Conservation (phyloP, 2,113 vertebrate genomes). For the Notarius quadriscutis region DNA sequence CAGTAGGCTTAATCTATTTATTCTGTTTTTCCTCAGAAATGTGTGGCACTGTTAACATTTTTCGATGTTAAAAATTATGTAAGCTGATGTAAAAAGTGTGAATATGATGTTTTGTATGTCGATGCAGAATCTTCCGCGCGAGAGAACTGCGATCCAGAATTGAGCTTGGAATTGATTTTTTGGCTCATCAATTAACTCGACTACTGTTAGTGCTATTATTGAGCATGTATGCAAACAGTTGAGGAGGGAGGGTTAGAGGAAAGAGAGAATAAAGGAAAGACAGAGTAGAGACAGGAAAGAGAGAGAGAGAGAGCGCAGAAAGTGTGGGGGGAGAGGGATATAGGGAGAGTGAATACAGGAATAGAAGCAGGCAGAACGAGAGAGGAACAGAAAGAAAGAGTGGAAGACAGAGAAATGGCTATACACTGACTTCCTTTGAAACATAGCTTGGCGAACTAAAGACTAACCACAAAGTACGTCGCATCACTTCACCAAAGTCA, state of each 20-base stretch:
- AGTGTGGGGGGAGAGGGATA: too few species aligned
- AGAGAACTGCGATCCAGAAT: neutral
- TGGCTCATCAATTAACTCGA: neutral
- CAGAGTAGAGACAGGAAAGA: neutral
- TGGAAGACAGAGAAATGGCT: neutral
- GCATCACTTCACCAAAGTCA: neutral
- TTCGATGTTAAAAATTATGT: neutral
- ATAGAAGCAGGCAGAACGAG: neutral
- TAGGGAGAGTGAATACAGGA: neutral
- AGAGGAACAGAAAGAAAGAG: neutral
- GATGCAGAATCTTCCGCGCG: neutral
- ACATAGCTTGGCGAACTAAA: neutral
- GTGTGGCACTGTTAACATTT: neutral
- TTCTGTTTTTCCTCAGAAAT: neutral
- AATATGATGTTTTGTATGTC: neutral
- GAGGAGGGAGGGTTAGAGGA: neutral
- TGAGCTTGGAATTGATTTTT: neutral
- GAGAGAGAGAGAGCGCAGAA: neutral
- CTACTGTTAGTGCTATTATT: neutral
- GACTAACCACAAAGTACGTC: neutral
- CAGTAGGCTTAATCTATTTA: constrained; percentile 12
- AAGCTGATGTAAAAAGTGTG: neutral
- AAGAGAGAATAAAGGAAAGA: neutral
- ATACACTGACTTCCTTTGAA: constrained; percentile 1
- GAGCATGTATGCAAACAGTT: neutral